phyloP scores from a whole-genome alignment of 1,140 invertebrate species.

The Odontomachus brunneus region DNA sequence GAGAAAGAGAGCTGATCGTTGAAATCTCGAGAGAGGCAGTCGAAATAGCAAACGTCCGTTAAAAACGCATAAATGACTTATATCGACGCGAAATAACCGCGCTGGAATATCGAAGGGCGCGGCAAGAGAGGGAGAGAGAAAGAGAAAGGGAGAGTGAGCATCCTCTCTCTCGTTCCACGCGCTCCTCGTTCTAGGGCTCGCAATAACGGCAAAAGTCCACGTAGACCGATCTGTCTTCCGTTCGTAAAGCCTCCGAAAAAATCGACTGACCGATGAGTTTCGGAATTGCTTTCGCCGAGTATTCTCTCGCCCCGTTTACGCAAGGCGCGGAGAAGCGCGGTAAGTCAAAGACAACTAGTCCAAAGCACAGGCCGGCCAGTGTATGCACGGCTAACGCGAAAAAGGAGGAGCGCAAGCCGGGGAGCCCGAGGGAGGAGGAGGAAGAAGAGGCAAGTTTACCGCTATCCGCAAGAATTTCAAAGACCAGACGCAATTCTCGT shows the following conservation, averaged over 20 bases:
- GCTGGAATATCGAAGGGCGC: slow-evolving; percentile 4
- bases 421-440: no score
- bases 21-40: slow-evolving; percentile 5
- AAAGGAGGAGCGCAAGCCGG: not conserved
- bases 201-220: slow-evolving; percentile 30
- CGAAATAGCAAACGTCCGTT: not conserved
- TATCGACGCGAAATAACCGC: not conserved
- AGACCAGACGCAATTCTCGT: slow-evolving; percentile 50
- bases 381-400: slow-evolving; percentile 16
- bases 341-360: slow-evolving; percentile 31
- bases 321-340: slow-evolving; percentile 12
- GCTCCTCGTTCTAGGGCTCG: not conserved
- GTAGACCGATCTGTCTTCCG: slow-evolving; percentile 37
- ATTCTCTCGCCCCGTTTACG: not conserved
- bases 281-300: slow-evolving; percentile 21
- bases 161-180: not conserved
- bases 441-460: slow-evolving; percentile 21
- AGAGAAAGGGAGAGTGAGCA: no score
- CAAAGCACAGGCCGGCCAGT: not conserved
- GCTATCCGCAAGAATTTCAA: slow-evolving; percentile 55
- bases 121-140: no score
- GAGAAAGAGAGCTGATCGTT: not conserved
- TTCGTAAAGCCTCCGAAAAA: slow-evolving; percentile 39
- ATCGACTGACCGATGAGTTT: slow-evolving; percentile 54
- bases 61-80: slow-evolving; percentile 22